Evolutionary conservation across 2,113 vertebrate species (phyloP).

Genomic region (Oncorhynchus mykiss): DNA sequence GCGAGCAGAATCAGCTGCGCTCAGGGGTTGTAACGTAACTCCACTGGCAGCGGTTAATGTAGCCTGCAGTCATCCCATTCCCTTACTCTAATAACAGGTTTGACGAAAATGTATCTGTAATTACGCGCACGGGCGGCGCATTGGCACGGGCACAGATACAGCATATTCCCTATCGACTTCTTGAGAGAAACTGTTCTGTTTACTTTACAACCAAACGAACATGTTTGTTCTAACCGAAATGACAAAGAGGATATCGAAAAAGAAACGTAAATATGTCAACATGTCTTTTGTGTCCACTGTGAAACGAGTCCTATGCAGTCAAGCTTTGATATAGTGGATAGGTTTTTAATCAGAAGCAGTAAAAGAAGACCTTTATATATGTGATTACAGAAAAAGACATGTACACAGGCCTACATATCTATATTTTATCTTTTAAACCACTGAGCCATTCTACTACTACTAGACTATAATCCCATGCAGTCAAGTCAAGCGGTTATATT

Average conservation of each 20-base stretch:
- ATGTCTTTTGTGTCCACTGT: no score
- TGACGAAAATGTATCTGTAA: conserved; percentile 65
- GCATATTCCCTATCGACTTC: conserved; percentile 28
- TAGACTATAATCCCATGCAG: no score
- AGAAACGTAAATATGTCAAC: not conserved
- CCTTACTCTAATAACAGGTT: conserved; percentile 68
- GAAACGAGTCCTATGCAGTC: no score
- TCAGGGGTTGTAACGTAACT: conserved; percentile 56
- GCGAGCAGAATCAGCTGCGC: conserved; percentile 36
- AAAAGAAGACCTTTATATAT: no score
- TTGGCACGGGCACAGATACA: conserved; percentile 43
- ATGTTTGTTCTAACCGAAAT: not conserved
- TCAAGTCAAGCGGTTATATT: not conserved
- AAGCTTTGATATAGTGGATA: not conserved
- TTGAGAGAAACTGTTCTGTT: conserved; percentile 26
- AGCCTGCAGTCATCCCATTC: conserved; percentile 70
- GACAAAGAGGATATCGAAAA: not conserved
- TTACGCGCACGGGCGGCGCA: conserved; percentile 47
- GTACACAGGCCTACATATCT: no score
- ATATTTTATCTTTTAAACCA: no score
- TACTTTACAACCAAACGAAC: not conserved
- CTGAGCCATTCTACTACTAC: no score
- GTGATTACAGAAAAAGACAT: no score
- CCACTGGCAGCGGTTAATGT: conserved; percentile 60
- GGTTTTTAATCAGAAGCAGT: not conserved